phyloP scores from a whole-genome alignment of 2,113 vertebrate species.

The cattle (Bos taurus) region DNA sequence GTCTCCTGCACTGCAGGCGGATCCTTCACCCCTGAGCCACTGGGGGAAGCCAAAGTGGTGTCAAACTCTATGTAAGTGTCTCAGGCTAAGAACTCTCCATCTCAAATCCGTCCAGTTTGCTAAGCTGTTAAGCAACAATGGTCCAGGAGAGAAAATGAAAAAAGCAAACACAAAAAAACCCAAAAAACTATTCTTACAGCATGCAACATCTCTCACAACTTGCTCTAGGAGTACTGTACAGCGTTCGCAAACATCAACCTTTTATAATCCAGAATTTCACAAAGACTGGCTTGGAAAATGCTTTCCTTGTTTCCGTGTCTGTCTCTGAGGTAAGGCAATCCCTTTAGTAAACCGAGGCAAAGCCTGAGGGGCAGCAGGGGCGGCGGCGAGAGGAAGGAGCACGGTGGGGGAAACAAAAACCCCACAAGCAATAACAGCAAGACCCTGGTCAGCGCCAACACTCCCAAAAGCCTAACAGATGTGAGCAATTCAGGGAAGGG shows the following conservation, averaged over 20 bases:
- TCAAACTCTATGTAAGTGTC: not conserved
- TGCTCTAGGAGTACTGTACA: not conserved
- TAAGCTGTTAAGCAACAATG: not conserved
- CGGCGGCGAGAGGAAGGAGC: not conserved
- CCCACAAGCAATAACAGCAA: not conserved
- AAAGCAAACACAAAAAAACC: not conserved
- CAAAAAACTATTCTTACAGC: not conserved
- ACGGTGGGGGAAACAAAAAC: not conserved
- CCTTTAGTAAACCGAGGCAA: conserved; percentile 18
- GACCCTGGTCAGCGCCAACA: conserved; percentile 49
- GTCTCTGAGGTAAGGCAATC: not conserved
- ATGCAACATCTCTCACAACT: not conserved
- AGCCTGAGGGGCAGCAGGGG: not conserved
- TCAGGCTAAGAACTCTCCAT: not conserved
- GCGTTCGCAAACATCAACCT: not conserved
- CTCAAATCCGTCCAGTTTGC: not conserved
- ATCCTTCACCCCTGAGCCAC: not conserved
- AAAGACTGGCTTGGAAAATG: not conserved
- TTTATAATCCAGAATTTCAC: not conserved
- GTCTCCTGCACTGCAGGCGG: not conserved
- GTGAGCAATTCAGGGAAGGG: conserved; percentile 75
- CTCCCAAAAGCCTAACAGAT: conserved; percentile 72
- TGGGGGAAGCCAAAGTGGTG: not conserved
- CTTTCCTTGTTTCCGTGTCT: not conserved
- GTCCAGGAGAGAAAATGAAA: not conserved